These are phyloP conservation scores for Oryctes rhinoceros DNA, from an alignment of 1,140 invertebrate species.

Conservation along the genomic window DNA sequence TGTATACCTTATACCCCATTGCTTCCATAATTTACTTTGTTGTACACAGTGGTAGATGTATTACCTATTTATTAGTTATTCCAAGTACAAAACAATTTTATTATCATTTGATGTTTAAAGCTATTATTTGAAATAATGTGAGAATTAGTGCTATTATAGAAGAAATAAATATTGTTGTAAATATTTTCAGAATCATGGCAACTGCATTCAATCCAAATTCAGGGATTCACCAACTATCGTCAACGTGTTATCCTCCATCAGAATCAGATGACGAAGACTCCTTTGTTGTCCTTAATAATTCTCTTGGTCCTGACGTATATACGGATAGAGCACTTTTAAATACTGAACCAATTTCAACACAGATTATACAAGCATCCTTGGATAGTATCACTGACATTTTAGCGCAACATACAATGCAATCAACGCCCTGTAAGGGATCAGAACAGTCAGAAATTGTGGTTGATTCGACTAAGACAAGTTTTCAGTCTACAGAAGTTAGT, in stretches of 20 bases:
- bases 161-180: not conserved
- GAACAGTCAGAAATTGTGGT: constrained; percentile 10
- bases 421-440: not conserved
- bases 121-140: not conserved
- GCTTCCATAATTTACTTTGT: too few species aligned
- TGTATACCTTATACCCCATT: too few species aligned
- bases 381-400: constrained; percentile 32
- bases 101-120: too few species aligned
- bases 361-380: constrained; percentile 30
- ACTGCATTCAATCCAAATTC: constrained; percentile 12
- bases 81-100: too few species aligned
- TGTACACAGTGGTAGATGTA: too few species aligned
- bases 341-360: constrained; percentile 28
- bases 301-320: constrained; percentile 43
- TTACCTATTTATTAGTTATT: too few species aligned
- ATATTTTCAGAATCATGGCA: not conserved
- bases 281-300: constrained; percentile 45
- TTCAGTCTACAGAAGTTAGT: constrained; percentile 54
- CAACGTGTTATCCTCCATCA: constrained; percentile 21
- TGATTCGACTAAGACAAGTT: constrained; percentile 4
- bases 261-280: constrained; percentile 48
- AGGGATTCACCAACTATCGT: constrained; percentile 7
- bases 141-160: not conserved
- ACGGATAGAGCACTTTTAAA: constrained; percentile 13
- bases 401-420: not conserved